Base-by-base conservation (phyloP, 2,888 invertebrate species). In the Melipona beecheii region DNA sequence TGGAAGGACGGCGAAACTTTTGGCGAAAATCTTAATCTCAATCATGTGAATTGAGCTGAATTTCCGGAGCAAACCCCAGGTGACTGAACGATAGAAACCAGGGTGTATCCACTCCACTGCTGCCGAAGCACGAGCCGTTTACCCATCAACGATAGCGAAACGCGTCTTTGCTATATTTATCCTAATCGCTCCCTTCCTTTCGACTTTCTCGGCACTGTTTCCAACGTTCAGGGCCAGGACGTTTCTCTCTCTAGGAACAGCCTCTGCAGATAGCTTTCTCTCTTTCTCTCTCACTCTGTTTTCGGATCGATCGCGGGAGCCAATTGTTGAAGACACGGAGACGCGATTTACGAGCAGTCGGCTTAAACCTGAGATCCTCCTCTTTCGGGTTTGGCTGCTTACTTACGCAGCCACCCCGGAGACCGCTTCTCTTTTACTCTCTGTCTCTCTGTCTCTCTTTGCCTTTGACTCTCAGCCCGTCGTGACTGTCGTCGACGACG, bases 321-420 rank as follows among this genome's bases (percentile, higher is more conserved):
- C 83, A 88, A 89, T 89, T 83, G 89, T 66, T 70, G 84, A 75
- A 75, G 79, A 82, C 71, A 84, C 77, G 82, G 81, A 82, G 73
- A 85, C 75, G 82, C 86, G 89, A 89, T 89, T 89, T 89, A 89
- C 89, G 89, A 88, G 90, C 88, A 83, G 72, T 65, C 72, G 80
- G 85, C 88, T 90, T 89, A 88, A 88, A 87, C 72, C 64, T 65
- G 54, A 77, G 89, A 89, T 90, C 89, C 89, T 89, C 89, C 89
- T 90, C 90, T 89, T 89, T 88, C 88, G 83, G 86, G 90, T 89
- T 76, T 43, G 43, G 90, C 87, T 87, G 79, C 87, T 90, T 89
- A 87, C 90, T 90, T 88, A 84, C 77, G 75, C 71, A 62, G 56
- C 52, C 66, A 52, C 49, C 62, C 71, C 43, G 43, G 43, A 15